Evolutionary conservation across 2,797 vertebrate species (phyloP), one percentile per base, ranked within the genome.

Genomic region (Leontocebus nigricollis): DNA sequence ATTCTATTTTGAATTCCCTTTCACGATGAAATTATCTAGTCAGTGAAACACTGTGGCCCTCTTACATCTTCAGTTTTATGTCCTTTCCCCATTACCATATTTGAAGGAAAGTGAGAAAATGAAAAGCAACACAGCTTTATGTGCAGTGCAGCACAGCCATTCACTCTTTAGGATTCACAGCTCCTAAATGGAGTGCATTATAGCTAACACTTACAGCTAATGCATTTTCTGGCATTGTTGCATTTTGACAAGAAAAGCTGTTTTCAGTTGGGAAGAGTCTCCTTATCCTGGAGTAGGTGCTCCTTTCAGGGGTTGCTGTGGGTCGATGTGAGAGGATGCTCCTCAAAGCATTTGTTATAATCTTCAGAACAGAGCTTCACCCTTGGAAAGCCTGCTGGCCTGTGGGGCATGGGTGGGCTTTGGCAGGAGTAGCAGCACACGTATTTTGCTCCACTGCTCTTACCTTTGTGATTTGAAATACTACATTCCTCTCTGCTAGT

Each of bases 1-100:
- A 94, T 85, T 97, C 67, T 26, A 24, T 82, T 79, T 55, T 84
- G 84, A 87, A 44, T 36, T 97, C 61, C 82, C 4, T 83, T 90
- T 75, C 75, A 84, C 41, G 48, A 50, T 94, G 86, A 75, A 70
- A 86, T 93, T 70, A 48, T 67, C 33, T 22, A 44, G 57, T 36
- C 39, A 57, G 14, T 39, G 59, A 85, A 64, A 59, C 67, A 36
- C 46, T 7, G 30, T 57, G 82, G 7, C 72, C 52, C 50, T 59
- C 75, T 50, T 7, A 0, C n/a, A 33, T 24, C 82, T 91, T 36
- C 26, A 59, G 1, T 90, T 80, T 30, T 48, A 2, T 7, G 4
- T 70, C 33, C n/a, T 33, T 90, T 24, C 13, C 50, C 46, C 9
- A 0, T 57, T 59, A 55, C 14, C 26, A 0, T 64, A 17, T 81